These are phyloP conservation scores for Chorisops tibialis DNA, from an alignment of 2,888 invertebrate genomes.

Conservation along the genomic window DNA sequence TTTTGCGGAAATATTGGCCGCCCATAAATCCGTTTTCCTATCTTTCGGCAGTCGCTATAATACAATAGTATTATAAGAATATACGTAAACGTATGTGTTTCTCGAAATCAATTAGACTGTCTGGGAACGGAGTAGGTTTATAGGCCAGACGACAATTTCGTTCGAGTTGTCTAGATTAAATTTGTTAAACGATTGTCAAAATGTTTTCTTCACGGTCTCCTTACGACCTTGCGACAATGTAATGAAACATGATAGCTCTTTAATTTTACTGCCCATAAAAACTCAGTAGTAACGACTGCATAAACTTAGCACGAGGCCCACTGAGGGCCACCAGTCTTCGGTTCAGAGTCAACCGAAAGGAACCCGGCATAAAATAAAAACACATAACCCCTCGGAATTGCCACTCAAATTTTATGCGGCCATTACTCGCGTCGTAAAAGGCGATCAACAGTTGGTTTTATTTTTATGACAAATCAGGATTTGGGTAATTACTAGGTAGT, in stretches of 20 bases:
- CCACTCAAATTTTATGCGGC: constrained; percentile 51
- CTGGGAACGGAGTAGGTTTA: too few relatives aligned
- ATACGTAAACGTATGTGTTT: too few relatives aligned
- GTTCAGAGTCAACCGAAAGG: constrained; percentile 15
- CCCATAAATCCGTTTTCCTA: too few relatives aligned
- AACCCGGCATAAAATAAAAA: constrained; percentile 29
- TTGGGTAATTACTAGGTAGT: constrained; percentile 38
- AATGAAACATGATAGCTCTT: constrained; percentile 33
- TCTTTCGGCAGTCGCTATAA: too few relatives aligned
- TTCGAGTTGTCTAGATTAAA: constrained; percentile 4
- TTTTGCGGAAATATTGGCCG: too few relatives aligned
- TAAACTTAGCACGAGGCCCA: constrained; percentile 23
- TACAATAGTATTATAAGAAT: too few relatives aligned
- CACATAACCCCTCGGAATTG: constrained; percentile 37
- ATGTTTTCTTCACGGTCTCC: constrained; percentile 15
- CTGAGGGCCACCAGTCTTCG: neutral
- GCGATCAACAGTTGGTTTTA: constrained; percentile 47
- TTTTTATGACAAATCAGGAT: constrained; percentile 40
- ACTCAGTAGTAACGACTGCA: constrained; percentile 25
- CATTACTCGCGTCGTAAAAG: constrained; percentile 50
- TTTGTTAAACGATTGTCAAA: constrained; percentile 7
- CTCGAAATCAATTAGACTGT: too few relatives aligned
- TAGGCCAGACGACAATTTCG: too few relatives aligned
- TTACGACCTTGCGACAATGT: constrained; percentile 24
- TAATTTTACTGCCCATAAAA: constrained; percentile 36